phyloP scores from a whole-genome alignment of 2,888 invertebrate genomes.

The Lamellibrachia columna region DNA sequence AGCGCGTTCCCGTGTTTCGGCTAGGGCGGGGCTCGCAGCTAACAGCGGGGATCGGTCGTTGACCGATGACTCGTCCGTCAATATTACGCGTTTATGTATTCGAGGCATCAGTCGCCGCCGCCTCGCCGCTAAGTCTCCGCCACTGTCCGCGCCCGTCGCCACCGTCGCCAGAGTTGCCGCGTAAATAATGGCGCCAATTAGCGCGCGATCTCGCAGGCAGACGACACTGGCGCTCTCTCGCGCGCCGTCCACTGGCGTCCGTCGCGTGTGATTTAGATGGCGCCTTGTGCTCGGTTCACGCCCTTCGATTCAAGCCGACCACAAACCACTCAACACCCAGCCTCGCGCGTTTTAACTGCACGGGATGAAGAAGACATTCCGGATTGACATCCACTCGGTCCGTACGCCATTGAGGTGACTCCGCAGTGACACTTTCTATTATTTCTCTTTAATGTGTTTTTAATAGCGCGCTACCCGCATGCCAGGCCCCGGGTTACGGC shows the following conservation, averaged over 20 bases:
- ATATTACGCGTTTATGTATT: neutral
- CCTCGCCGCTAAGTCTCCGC: neutral
- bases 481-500: neutral
- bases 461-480: neutral
- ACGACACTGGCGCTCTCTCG: neutral
- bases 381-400: neutral
- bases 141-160: neutral
- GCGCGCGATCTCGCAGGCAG: neutral
- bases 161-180: neutral
- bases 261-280: neutral
- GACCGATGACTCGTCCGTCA: conserved; percentile 10
- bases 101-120: neutral
- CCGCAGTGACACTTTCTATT: neutral
- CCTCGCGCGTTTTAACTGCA: neutral
- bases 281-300: neutral
- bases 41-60: neutral
- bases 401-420: neutral
- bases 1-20: neutral
- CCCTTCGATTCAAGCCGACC: neutral
- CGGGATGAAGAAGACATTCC: neutral
- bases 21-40: neutral
- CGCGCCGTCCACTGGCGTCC: neutral
- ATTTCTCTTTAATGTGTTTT: conserved; percentile 6
- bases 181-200: conserved; percentile 5
- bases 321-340: neutral